Percentiles rank a stretch among this genome's conserved stretches.
Evolutionary conservation across 2,113 vertebrate genomes (phyloP).

Genomic region (Poecilia latipinna): DNA sequence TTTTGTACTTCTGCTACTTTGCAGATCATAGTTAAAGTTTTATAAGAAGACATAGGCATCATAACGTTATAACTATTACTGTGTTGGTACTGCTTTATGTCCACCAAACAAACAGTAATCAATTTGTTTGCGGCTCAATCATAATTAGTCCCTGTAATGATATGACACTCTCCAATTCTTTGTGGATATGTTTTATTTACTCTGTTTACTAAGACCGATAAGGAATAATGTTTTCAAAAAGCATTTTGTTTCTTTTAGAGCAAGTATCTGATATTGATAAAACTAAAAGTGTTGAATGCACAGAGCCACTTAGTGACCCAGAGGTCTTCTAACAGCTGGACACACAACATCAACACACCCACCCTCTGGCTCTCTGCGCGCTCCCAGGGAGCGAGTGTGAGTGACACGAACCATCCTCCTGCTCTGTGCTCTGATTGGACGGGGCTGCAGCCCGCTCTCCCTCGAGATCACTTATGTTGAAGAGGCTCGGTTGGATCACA

Average conservation of each 20-base stretch:
- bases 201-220: neutral
- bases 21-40: neutral
- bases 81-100: neutral
- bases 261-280: neutral
- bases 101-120: neutral
- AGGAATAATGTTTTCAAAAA: neutral
- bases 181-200: neutral
- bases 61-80: neutral
- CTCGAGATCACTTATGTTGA: slow-evolving; percentile 27
- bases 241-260: neutral
- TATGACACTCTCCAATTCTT: neutral
- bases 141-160: neutral
- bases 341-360: slow-evolving; percentile 49
- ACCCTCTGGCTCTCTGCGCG: neutral
- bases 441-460: slow-evolving; percentile 1
- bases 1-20: neutral
- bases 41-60: neutral
- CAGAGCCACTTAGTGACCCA: slow-evolving; percentile 5
- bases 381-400: slow-evolving; percentile 50
- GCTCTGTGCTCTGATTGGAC: slow-evolving; percentile 23
- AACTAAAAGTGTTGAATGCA: neutral
- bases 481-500: slow-evolving; percentile 46
- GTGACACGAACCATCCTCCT: slow-evolving; percentile 35
- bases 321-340: slow-evolving; percentile 57
- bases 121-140: neutral